These are phyloP conservation scores for Stomorhina lunata DNA, from an alignment of 2,888 invertebrate species.

Conservation along the genomic window DNA sequence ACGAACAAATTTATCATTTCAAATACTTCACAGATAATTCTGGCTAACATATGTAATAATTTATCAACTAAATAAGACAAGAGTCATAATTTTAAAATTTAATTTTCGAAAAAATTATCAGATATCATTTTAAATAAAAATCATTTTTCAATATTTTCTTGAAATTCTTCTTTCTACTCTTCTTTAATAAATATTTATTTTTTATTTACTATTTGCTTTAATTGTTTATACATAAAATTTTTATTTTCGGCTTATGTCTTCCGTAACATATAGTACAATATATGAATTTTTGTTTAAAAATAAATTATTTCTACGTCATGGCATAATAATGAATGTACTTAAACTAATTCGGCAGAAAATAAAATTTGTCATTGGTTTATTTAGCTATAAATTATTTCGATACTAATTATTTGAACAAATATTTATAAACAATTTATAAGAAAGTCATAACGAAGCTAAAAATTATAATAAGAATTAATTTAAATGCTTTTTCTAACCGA, in stretches of 20 bases:
- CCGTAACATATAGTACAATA: not conserved
- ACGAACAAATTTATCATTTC: conserved; percentile 6
- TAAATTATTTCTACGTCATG: conserved; percentile 36
- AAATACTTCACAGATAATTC: conserved; percentile 54
- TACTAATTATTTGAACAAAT: conserved; percentile 11
- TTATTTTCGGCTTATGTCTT: not conserved
- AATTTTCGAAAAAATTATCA: not conserved
- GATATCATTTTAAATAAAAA: not conserved
- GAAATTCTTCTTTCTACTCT: not conserved
- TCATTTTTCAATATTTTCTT: not conserved
- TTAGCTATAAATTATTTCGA: not conserved
- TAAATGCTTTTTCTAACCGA: too few species aligned
- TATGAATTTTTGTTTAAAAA: too few species aligned
- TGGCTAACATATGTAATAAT: conserved; percentile 26
- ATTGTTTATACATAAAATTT: not conserved
- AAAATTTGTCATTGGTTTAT: conserved; percentile 38
- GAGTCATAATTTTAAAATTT: not conserved
- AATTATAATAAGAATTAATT: too few species aligned
- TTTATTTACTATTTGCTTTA: conserved; percentile 1
- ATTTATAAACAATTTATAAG: conserved; percentile 14
- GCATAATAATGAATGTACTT: not conserved
- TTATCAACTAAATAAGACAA: not conserved
- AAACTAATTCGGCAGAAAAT: conserved; percentile 1
- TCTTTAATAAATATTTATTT: conserved; percentile 28
- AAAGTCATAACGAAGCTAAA: not conserved